Evolutionary conservation across 1,140 invertebrate species (phyloP), one percentile per base, ranked within the genome.

Genomic region (Zaprionus ghesquierei): DNA sequence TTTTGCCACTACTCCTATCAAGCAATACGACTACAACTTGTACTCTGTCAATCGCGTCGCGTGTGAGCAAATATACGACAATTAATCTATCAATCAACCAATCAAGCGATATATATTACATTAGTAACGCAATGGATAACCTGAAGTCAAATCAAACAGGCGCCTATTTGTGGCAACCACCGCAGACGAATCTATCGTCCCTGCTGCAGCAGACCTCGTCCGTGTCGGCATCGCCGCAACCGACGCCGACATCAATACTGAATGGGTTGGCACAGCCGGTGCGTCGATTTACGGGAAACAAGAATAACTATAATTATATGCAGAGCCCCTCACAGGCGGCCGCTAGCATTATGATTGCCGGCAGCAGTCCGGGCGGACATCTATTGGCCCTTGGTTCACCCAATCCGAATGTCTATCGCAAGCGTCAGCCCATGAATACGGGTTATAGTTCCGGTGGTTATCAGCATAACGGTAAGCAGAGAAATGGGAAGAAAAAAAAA

Each of bases 391-490:
- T 76, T 3, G 70, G 75, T 8, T 44, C 70, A 10, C 22, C 61
- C 15, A 73, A 61, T 25, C 63, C 66, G 5, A 79, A 73, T 23
- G 35, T 69, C 12, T 87, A 74, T 56, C 84, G 79, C 76, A 87
- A 89, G 69, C 82, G 81, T 0, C 79, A 81, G 44, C 58, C 75
- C 0, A 77, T 82, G 63, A 87, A 79, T 12, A 20, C 54, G 2
- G 41, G 53, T 6, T 87, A 54, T 12, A 81, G 55, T 46, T 29
- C 63, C 0, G 62, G 64, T 22, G 73, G 69, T n/a, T 82, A 65
- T 79, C 78, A 79, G 27, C 63, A 66, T 20, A 86, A 87, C 4
- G 82, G 82, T 86, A 89, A 86, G 79, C 58, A 12, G 27, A 12
- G 38, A 33, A 18, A 25, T 1, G 18, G 31, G 5, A n/a, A 22